A percentile compares a stretch with the other conserved stretches of the same genome.
Evolutionary conservation across 92 coral and sea anemone species (phyloP).

Genomic region (Heteractis magnifica): DNA sequence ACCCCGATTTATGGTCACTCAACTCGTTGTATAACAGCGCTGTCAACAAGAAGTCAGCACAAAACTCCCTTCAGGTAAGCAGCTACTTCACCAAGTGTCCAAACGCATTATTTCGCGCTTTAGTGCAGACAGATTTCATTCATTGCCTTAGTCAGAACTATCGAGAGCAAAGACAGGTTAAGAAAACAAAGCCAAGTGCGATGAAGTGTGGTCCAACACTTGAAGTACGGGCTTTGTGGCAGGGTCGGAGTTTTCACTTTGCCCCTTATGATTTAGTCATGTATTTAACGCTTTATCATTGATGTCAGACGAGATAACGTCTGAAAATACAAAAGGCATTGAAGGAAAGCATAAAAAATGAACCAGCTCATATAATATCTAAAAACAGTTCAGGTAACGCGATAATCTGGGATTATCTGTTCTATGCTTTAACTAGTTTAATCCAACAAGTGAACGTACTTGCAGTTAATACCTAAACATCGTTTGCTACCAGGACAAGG

Average conservation of each 20-base stretch:
- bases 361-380: neutral
- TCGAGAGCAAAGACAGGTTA: neutral
- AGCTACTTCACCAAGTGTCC: neutral
- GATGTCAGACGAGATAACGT: constrained; percentile 5
- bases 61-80: neutral
- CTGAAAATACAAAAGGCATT: neutral
- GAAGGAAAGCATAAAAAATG: neutral
- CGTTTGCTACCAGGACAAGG: neutral
- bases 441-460: neutral
- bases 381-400: neutral
- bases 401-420: constrained; percentile 3
- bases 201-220: neutral
- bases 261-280: neutral
- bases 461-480: neutral
- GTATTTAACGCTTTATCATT: neutral
- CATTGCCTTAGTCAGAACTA: neutral
- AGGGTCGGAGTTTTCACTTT: neutral
- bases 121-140: neutral
- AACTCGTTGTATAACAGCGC: neutral
- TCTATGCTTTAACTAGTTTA: neutral
- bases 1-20: neutral
- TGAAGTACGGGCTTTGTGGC: neutral
- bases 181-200: neutral
- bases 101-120: neutral
- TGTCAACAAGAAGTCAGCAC: neutral